A percentile compares a stretch with the other conserved stretches of the same genome.
Evolutionary conservation across 2,797 vertebrate species (phyloP).

Genomic region (Graptemys geographica): DNA sequence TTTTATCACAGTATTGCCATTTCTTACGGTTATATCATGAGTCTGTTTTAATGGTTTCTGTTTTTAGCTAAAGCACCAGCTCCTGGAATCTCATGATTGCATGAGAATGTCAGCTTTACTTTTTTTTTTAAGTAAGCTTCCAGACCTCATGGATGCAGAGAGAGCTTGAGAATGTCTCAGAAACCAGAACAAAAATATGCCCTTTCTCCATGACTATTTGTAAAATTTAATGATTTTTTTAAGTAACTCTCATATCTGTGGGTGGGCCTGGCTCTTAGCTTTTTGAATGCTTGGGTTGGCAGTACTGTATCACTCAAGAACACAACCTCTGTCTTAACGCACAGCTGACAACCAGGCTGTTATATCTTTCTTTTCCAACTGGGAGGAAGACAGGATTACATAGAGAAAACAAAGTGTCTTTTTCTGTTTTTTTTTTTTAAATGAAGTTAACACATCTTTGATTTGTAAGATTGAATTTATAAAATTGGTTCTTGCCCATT

Average conservation of each 20-base stretch:
- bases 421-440: background rate
- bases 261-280: background rate
- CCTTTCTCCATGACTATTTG: background rate
- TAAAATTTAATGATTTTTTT: background rate
- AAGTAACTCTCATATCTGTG: background rate
- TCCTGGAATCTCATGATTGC: background rate
- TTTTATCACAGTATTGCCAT: background rate
- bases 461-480: background rate
- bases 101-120: background rate
- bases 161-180: background rate
- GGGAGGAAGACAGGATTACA: background rate
- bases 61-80: background rate
- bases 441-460: background rate
- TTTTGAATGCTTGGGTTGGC: background rate
- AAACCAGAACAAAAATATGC: background rate
- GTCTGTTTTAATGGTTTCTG: background rate
- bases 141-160: background rate
- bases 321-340: background rate
- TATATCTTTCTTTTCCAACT: background rate
- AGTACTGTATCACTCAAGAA: background rate
- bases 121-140: background rate
- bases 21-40: background rate
- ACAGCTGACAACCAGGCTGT: background rate
- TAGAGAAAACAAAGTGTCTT: background rate
- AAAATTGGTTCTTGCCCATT: background rate